A percentile compares a stretch with the other conserved stretches of the same genome.
Conservation (phyloP, 30 jellyfish, hydroid and myxozoan genomes). For the Aurelia aurita complex sp. Pacific region DNA sequence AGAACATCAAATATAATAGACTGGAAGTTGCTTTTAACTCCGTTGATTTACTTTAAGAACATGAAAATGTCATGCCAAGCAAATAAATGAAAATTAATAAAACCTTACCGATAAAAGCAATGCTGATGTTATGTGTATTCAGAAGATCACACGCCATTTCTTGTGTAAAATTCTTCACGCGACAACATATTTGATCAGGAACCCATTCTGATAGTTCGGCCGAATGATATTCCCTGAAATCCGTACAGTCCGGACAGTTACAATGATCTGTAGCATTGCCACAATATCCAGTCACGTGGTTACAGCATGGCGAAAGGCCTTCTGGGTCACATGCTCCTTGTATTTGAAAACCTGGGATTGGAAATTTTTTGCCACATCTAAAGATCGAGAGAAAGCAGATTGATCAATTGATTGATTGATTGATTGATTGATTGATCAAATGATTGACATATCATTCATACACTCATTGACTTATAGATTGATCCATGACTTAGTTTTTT, state of each 20-base stretch:
- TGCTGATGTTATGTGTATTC: slow-evolving; percentile 22
- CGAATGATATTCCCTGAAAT: slow-evolving; percentile 54
- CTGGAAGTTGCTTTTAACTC: too few species aligned
- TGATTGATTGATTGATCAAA: not conserved
- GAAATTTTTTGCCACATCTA: slow-evolving; percentile 84
- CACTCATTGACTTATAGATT: too few species aligned
- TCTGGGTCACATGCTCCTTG: slow-evolving; percentile 92
- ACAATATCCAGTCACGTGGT: slow-evolving; percentile 76
- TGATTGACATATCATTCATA: not conserved
- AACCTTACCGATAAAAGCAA: slow-evolving; percentile 76
- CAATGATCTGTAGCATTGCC: slow-evolving; percentile 72
- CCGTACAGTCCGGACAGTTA: slow-evolving; percentile 80
- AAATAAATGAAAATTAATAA: too few species aligned
- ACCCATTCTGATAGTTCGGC: slow-evolving; percentile 92
- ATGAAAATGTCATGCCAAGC: too few species aligned
- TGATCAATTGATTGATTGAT: too few species aligned
- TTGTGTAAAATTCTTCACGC: slow-evolving; percentile 57
- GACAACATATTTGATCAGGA: slow-evolving; percentile 61
- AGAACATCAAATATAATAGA: too few species aligned
- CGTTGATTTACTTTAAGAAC: too few species aligned
- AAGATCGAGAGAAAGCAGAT: not conserved
- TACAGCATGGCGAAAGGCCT: slow-evolving; percentile 83
- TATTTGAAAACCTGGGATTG: slow-evolving; percentile 69
- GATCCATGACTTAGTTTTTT: too few species aligned
- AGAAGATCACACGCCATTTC: slow-evolving; percentile 78